Evolutionary conservation across 1,140 invertebrate species (phyloP).

Genomic region (Magallana angulata): DNA sequence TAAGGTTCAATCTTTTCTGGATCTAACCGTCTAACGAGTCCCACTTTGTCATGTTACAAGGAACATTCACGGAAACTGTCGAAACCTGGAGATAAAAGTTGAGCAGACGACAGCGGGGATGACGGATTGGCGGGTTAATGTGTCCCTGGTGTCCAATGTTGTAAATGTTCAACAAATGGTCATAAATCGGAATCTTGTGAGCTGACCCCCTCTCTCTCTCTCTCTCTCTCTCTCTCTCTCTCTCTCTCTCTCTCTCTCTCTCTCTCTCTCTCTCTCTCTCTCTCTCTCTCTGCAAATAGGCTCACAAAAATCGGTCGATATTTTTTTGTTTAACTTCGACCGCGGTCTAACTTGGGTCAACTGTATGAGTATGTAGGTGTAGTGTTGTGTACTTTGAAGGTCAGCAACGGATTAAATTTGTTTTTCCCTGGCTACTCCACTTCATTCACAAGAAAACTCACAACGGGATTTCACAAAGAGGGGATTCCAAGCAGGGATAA

Average conservation of each 20-base stretch:
- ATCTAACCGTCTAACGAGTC: not conserved
- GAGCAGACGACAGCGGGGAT: not conserved
- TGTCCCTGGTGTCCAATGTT: constrained; percentile 13
- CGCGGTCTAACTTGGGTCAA: not conserved
- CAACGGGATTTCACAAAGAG: not conserved
- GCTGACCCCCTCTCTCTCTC: no score
- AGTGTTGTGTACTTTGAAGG: constrained; percentile 23
- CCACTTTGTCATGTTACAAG: not conserved
- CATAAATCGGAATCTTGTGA: not conserved
- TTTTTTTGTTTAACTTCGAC: not conserved
- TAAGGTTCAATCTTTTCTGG: constrained; percentile 10
- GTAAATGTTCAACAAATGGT: constrained; percentile 28
- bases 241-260: not conserved
- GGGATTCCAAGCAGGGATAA: not conserved
- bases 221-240: no score
- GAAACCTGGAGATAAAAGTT: constrained; percentile 5
- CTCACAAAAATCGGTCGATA: not conserved
- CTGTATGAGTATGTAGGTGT: not conserved
- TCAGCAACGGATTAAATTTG: constrained; percentile 7
- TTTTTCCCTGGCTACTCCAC: not conserved
- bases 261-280: constrained; percentile 45
- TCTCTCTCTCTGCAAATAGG: not conserved
- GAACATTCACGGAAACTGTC: constrained; percentile 13
- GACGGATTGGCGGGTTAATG: constrained; percentile 22
- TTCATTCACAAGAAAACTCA: constrained; percentile 12